Conservation (phyloP, 2,113 vertebrate genomes). For the Aplodontia rufa region DNA sequence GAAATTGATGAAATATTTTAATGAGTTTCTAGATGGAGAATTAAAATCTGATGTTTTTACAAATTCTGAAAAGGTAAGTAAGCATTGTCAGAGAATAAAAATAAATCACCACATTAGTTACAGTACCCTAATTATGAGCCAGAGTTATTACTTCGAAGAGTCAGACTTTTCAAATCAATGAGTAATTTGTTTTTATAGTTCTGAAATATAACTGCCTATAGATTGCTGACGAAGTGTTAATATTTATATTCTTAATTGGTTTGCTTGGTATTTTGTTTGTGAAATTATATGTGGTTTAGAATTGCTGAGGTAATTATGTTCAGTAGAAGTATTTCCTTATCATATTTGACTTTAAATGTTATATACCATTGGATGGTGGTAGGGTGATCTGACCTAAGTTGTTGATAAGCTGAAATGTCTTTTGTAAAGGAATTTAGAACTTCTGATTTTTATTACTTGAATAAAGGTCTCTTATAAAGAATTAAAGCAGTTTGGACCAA, state of each 20-base stretch:
- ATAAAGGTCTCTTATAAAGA: conserved; percentile 26
- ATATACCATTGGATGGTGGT: not conserved
- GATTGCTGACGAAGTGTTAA: conserved; percentile 81
- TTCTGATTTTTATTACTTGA: conserved; percentile 46
- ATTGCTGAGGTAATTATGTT: conserved; percentile 76
- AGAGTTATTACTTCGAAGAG: conserved; percentile 80
- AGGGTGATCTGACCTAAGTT: not conserved
- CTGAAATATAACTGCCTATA: conserved; percentile 81
- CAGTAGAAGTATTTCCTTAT: conserved; percentile 54
- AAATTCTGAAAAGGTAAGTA: conserved; percentile 98
- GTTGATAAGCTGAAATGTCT: conserved; percentile 11
- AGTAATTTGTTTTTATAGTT: conserved; percentile 83
- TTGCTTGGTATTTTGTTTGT: conserved; percentile 80
- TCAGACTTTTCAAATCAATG: conserved; percentile 80
- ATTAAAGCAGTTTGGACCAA: conserved; percentile 26
- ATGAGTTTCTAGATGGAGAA: conserved; percentile 99
- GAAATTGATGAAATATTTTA: conserved; percentile 99
- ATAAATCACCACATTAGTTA: conserved; percentile 85
- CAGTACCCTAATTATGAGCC: conserved; percentile 89
- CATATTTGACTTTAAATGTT: conserved; percentile 32
- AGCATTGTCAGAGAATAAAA: conserved; percentile 86
- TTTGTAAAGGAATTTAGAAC: conserved; percentile 34
- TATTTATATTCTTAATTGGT: conserved; percentile 79
- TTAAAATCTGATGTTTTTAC: conserved; percentile 99
- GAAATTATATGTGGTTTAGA: conserved; percentile 78